Evolutionary conservation across 2,797 vertebrate genomes (phyloP), one percentile per base, ranked within the genome.

Genomic region (Phataginus tricuspis): DNA sequence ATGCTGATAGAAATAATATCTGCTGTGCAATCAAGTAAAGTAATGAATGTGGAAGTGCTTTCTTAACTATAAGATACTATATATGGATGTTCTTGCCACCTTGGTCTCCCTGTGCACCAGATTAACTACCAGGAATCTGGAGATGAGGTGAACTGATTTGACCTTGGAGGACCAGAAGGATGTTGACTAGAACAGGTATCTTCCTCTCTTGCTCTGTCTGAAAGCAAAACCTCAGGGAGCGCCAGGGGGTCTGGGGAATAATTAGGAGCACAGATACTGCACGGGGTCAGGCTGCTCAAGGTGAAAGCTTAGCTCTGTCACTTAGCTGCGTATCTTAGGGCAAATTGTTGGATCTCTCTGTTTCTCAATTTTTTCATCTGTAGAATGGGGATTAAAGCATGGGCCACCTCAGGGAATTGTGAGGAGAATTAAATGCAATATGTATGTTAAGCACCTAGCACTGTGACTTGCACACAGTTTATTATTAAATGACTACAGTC

Each of bases 371-470:
- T 49, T 90, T 79, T 77, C 34, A 66, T 23, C 55, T 34, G 27
- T 66, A 86, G 91, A 68, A 45, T 53, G 19, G 27, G 19, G 29
- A 57, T 64, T 66, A 80, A 84, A 66, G 55, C 27, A 95, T 39
- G 39, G 79, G 15, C 23, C 0, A 49, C 34, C 45, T 37, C 29
- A 18, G 55, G 86, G 69, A n/a, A 23, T 23, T 74, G 55, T 66
- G 16, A 86, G 37, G 5, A 93, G 4, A 25, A 64, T 29, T 79
- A 89, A 45, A 57, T 34, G 16, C 34, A 83, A 45, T 12, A 37
- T 1, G 0, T 19, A 49, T 0, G 1, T 2, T 14, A 53, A 74
- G 37, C 5, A 14, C 71, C n/a, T 11, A 1, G 13, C 0, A 0
- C 74, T n/a, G 15, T 10, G 55, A 45, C 13, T 63, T 0, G 4